A percentile compares a stretch with the other conserved stretches of the same genome.
Conservation (phyloP, 2,888 invertebrate genomes). For the Plebejus anna region DNA sequence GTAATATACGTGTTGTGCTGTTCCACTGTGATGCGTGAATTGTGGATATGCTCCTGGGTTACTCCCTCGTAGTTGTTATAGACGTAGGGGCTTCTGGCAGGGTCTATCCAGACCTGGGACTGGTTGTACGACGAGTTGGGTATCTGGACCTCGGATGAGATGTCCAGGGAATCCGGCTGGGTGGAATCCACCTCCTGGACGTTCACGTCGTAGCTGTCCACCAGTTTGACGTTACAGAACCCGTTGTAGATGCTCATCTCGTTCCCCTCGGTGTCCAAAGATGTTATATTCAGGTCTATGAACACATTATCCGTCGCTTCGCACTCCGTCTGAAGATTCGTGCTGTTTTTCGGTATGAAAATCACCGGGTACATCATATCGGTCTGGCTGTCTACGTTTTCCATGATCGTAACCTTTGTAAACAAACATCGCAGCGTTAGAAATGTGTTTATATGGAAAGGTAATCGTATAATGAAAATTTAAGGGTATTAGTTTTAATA, state of each 20-base stretch:
- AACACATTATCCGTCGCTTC: slow-evolving; percentile 57
- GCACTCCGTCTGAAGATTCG: slow-evolving; percentile 54
- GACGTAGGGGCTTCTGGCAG: slow-evolving; percentile 59
- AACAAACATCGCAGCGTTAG: slow-evolving; percentile 32
- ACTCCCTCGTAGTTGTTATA: slow-evolving; percentile 55
- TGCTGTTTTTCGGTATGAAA: slow-evolving; percentile 60
- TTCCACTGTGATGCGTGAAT: slow-evolving; percentile 55
- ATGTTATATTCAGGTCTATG: slow-evolving; percentile 57
- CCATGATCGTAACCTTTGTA: slow-evolving; percentile 38
- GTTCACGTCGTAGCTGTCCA: slow-evolving; percentile 51
- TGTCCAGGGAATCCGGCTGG: slow-evolving; percentile 36
- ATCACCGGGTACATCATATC: slow-evolving; percentile 56
- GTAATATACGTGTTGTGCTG: slow-evolving; percentile 64
- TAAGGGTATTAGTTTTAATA: slow-evolving; percentile 35
- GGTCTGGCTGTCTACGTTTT: slow-evolving; percentile 42
- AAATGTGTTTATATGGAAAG: slow-evolving; percentile 52
- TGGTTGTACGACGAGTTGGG: slow-evolving; percentile 48
- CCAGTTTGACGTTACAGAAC: slow-evolving; percentile 59
- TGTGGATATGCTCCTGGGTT: slow-evolving; percentile 47
- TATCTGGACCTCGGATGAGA: slow-evolving; percentile 46
- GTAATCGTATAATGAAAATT: slow-evolving; percentile 44
- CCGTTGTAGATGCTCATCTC: slow-evolving; percentile 57
- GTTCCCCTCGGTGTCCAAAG: slow-evolving; percentile 58
- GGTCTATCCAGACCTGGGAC: slow-evolving; percentile 68
- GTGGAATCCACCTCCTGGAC: slow-evolving; percentile 36